A percentile compares a stretch with the other conserved stretches of the same genome.
Conservation (phyloP, 2,113 vertebrate genomes). For the Otocyon megalotis region DNA sequence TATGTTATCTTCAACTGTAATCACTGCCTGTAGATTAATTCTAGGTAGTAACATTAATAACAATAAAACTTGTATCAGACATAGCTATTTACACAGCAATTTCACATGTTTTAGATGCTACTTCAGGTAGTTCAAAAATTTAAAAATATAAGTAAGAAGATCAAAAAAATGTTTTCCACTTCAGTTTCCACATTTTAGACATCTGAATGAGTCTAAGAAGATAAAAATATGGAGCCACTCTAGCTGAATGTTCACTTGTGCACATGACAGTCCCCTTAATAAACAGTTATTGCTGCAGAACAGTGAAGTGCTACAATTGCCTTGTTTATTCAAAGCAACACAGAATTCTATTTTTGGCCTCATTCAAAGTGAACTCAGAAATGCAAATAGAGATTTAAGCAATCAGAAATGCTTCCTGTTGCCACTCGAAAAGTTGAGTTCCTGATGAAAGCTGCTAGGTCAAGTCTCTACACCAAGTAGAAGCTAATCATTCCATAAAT, state of each 20-base stretch:
- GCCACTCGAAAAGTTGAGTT: conserved; percentile 15
- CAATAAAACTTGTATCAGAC: neutral
- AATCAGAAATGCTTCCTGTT: conserved; percentile 37
- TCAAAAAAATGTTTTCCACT: neutral
- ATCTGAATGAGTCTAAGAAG: conserved; percentile 34
- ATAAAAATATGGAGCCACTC: neutral
- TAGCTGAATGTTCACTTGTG: neutral
- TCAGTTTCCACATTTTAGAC: neutral
- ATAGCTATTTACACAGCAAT: neutral
- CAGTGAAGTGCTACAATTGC: neutral
- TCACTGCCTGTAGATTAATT: neutral
- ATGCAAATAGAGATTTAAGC: neutral
- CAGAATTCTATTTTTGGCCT: conserved; percentile 23
- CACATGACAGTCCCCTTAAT: neutral
- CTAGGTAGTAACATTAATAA: neutral
- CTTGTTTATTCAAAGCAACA: conserved; percentile 39
- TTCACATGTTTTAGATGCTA: neutral
- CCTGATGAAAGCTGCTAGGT: conserved; percentile 5
- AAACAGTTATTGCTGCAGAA: neutral
- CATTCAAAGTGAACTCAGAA: conserved; percentile 45
- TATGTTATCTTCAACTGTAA: neutral
- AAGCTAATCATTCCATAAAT: conserved; percentile 15
- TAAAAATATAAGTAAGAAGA: neutral
- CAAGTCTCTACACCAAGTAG: conserved; percentile 32
- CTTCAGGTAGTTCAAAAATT: conserved; percentile 10